Evolutionary conservation across 2,113 vertebrate genomes (phyloP).

Genomic region (Maccullochella peelii): DNA sequence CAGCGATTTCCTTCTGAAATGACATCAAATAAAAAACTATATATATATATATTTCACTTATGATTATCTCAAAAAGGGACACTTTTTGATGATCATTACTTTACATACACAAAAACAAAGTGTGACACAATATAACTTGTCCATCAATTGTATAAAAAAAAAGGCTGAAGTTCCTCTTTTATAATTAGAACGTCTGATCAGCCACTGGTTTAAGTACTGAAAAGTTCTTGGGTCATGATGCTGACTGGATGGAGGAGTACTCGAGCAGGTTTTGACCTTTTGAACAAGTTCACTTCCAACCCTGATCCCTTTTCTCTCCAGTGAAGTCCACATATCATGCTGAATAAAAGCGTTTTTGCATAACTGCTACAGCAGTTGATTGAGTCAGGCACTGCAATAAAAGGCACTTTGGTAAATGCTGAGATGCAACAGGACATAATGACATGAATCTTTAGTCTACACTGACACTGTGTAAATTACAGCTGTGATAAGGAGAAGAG

Average conservation of each 20-base stretch:
- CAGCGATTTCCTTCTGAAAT: too few species aligned
- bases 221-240: neutral
- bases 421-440: constrained; percentile 42
- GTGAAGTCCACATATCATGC: constrained; percentile 16
- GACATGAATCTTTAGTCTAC: constrained; percentile 24
- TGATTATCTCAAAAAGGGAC: neutral
- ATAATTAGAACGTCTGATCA: constrained; percentile 18
- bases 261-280: constrained; percentile 11
- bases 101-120: neutral
- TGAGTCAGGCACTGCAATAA: constrained; percentile 63
- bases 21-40: too few species aligned
- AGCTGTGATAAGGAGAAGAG: constrained; percentile 9
- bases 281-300: constrained; percentile 17
- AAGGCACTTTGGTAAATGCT: constrained; percentile 78
- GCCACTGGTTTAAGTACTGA: neutral
- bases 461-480: constrained; percentile 26
- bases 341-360: constrained; percentile 53
- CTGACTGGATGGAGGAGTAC: constrained; percentile 6
- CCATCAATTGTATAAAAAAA: constrained; percentile 30
- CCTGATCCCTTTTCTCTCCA: neutral
- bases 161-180: constrained; percentile 9
- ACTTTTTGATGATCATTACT: neutral
- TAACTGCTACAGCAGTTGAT: constrained; percentile 63
- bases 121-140: neutral
- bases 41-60: neutral